These are phyloP conservation scores for Lypha dubia DNA, from an alignment of 2,888 invertebrate genomes.

Conservation along the genomic window DNA sequence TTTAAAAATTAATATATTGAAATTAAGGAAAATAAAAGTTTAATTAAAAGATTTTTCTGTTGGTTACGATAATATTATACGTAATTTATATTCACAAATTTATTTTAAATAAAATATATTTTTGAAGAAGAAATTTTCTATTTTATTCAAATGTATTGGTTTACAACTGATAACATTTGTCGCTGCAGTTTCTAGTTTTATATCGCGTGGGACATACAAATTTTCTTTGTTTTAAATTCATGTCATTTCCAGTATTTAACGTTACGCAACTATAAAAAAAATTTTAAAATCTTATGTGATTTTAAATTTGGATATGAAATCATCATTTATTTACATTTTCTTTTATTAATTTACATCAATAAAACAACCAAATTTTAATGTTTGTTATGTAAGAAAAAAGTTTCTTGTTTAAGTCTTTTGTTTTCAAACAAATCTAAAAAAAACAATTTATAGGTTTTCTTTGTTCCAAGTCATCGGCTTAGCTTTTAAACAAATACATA, in stretches of 20 bases:
- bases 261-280: slow-evolving; percentile 19
- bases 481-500: not conserved
- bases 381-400: slow-evolving; percentile 1
- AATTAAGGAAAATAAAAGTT: too few species aligned
- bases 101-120: too few species aligned
- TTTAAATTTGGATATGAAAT: not conserved
- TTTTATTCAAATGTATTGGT: too few species aligned
- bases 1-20: too few species aligned
- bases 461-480: not conserved
- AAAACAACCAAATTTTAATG: not conserved
- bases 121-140: too few species aligned
- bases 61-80: too few species aligned
- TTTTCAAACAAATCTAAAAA: slow-evolving; percentile 1
- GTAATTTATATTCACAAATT: too few species aligned
- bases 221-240: not conserved
- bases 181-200: too few species aligned
- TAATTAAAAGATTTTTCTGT: too few species aligned
- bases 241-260: not conserved
- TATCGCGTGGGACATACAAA: too few species aligned
- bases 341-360: slow-evolving; percentile 6
- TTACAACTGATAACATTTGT: too few species aligned
- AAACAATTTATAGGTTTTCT: not conserved
- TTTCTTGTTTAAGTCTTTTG: slow-evolving; percentile 51
- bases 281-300: slow-evolving; percentile 20
- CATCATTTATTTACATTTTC: not conserved